phyloP scores from a whole-genome alignment of 1,140 invertebrate species.

The Hestina assimilis region DNA sequence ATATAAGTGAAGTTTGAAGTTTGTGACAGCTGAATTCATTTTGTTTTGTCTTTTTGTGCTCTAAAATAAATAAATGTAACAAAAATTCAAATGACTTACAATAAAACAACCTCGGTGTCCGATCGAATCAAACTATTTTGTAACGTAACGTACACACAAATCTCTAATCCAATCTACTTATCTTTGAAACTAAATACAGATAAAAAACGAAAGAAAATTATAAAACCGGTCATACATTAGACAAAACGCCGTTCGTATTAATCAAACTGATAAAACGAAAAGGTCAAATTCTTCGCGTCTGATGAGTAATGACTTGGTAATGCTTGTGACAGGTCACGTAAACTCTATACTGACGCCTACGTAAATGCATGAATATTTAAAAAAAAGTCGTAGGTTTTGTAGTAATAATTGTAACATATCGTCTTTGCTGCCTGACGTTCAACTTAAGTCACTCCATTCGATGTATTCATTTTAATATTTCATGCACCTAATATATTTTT shows the following conservation, averaged over 20 bases:
- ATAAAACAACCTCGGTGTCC: background rate
- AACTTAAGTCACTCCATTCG: no score
- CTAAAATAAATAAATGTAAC: no score
- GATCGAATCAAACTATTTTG: background rate
- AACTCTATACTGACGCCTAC: slow-evolving; percentile 25
- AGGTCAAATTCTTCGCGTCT: slow-evolving; percentile 43
- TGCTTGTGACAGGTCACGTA: slow-evolving; percentile 44
- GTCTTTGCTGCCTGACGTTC: background rate
- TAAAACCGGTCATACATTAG: slow-evolving; percentile 37
- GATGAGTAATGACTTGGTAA: slow-evolving; percentile 44
- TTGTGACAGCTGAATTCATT: no score
- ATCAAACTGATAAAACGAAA: slow-evolving; percentile 51
- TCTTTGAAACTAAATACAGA: slow-evolving; percentile 15
- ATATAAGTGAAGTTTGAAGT: no score
- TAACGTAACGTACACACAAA: background rate
- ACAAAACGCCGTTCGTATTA: slow-evolving; percentile 41
- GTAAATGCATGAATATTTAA: slow-evolving; percentile 26
- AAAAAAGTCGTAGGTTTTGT: slow-evolving; percentile 8
- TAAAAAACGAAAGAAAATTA: slow-evolving; percentile 22
- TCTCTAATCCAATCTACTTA: slow-evolving; percentile 8
- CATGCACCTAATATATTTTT: no score
- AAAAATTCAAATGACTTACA: no score
- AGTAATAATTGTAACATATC: slow-evolving; percentile 12
- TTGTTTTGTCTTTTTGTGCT: no score
- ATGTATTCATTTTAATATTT: no score